Base-by-base conservation (phyloP, 2,797 vertebrate genomes). In the Hydrophis major region DNA sequence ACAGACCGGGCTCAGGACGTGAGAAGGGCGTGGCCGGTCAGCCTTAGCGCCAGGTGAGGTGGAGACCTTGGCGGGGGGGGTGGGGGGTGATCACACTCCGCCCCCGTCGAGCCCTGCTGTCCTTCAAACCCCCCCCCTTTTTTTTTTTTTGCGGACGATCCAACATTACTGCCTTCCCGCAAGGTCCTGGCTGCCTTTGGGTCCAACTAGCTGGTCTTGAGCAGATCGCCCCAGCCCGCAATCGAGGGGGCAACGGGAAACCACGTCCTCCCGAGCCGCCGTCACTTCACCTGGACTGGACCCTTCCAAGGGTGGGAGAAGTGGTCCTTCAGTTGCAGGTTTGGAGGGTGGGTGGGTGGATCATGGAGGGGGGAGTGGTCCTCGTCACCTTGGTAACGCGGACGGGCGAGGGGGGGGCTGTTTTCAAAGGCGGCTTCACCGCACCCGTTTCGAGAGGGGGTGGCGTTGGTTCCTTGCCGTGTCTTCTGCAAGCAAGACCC, bases 71-170 rank as follows among this genome's bases (percentile, higher is more conserved):
- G 22, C 50, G 50, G 50, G 5, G 50, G 50, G 47, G 47, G 32
- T 32, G 32, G 32, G 47, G 47, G 47, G 4, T 8, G 50, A 50
- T 50, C 50, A 50, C 50, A 6, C 50, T 50, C 50, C 50, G 50
- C 6, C 6, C 50, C 7, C 50, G 7, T 50, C 50, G 7, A 50
- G 50, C 37, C 37, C 37, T 47, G 20, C 37, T 37, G 22, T 47
- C 74, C 20, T 42, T 25, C 37, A 83, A 42, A 1, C 1, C 1
- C 3, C n/a, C 1, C 22, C 0, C 6, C 20, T 3, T 3, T 8
- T 25, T 60, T 32, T 32, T 32, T 32, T 7, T 27, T 57, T 57
- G 14, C 47, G 37, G 16, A 14, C 28, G 28, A 27, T n/a, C 25
- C 18, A 1, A 20, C 8, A 57, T 27, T 27, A 61, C 50, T 37